Conservation (phyloP, 2,113 vertebrate genomes). For the Vanacampus margaritifer region DNA sequence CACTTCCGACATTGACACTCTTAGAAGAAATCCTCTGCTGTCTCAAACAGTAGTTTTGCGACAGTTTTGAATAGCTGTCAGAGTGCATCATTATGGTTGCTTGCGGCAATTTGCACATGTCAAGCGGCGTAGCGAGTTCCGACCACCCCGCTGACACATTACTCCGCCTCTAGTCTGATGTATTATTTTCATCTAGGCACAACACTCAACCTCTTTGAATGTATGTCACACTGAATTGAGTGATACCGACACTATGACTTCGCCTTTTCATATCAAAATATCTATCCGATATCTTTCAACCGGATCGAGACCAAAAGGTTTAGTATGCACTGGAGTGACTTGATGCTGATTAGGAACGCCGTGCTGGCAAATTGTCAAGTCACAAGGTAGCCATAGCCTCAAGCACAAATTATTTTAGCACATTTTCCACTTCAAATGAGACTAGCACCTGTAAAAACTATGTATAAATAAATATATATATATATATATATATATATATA, state of each 20-base stretch:
- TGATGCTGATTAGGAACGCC: background rate
- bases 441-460: background rate
- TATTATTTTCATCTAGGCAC: constrained; percentile 14
- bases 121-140: constrained; percentile 13
- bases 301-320: background rate
- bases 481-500: too few relatives aligned
- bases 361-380: constrained; percentile 5
- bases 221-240: background rate
- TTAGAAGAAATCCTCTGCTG: constrained; percentile 51
- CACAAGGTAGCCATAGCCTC: background rate
- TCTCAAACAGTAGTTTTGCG: constrained; percentile 34
- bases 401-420: background rate
- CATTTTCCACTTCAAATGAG: constrained; percentile 8
- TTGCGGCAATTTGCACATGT: constrained; percentile 53
- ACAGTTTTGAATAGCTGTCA: constrained; percentile 56
- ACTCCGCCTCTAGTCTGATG: constrained; percentile 15
- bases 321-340: constrained; percentile 1
- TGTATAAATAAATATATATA: too few relatives aligned
- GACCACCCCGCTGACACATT: constrained; percentile 28
- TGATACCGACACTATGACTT: background rate
- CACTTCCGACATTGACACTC: constrained; percentile 48
- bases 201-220: background rate
- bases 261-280: background rate
- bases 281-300: background rate
- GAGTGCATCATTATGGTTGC: constrained; percentile 43